Evolutionary conservation across 2,888 invertebrate species (phyloP), one percentile per base, ranked within the genome.

Genomic region (Lomographa bimaculata): DNA sequence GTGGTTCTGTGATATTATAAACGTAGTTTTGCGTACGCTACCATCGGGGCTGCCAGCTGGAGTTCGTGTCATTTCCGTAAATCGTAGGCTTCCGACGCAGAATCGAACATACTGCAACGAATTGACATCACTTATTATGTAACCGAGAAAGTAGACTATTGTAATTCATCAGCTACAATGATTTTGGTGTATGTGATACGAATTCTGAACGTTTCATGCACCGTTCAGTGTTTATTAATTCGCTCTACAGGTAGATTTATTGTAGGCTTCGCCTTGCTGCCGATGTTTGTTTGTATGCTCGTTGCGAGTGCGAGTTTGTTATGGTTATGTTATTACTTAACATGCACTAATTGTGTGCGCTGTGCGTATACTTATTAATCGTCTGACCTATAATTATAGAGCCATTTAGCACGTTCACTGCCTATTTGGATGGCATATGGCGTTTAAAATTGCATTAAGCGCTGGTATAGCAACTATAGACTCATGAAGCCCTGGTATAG

Each of bases 141-240:
- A 83, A 85, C 56, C 65, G 83, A 68, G 85, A 86, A 86, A 86
- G 85, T 78, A 61, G 43, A 61, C 57, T 66, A 76, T 84, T 83
- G 74, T 79, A 73, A 85, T 85, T 80, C 82, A 77, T 78, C 74
- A 64, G 70, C 73, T 65, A 62, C 76, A 72, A 65, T 67, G 73
- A 65, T 55, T 57, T 50, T 37, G 56, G 48, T 33, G 57, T 56
- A 60, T 78, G 80, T 68, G 74, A 50, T 52, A 39, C 50, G 82
- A 73, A 81, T 81, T 54, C 55, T 50, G 61, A 70, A 51, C 51
- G 50, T 42, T 36, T 10, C 41, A 51, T 53, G 52, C 44, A 46
- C 47, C 48, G 51, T 50, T 48, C 47, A 49, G 46, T 65, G 66
- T 66, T 51, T 70, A 69, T 64, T 64, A 63, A 74, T 71, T 67